phyloP scores from a whole-genome alignment of 2,888 invertebrate genomes.

The Nemotelus nigrinus region DNA sequence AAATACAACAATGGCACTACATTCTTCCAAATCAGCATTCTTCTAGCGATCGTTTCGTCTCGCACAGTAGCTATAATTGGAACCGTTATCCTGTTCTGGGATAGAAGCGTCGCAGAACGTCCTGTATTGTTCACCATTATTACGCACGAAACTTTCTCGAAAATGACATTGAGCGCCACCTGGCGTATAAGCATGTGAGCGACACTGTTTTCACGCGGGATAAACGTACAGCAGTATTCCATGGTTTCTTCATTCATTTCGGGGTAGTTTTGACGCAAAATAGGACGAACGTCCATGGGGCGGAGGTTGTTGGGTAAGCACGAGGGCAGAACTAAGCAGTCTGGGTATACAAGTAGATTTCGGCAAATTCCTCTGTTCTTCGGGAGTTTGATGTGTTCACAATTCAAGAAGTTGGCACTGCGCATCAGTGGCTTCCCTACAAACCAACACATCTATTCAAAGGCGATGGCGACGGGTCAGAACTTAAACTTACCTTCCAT shows the following conservation, averaged over 20 bases:
- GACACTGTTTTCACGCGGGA: background rate
- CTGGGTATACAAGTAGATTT: conserved; percentile 44
- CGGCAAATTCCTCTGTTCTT: conserved; percentile 4
- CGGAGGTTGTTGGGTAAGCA: background rate
- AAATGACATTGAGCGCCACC: background rate
- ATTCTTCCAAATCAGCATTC: conserved; percentile 40
- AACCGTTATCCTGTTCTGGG: conserved; percentile 28
- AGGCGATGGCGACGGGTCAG: background rate
- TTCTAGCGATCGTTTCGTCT: conserved; percentile 11
- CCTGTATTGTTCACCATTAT: conserved; percentile 44
- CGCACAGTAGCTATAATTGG: conserved; percentile 45
- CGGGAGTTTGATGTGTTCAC: conserved; percentile 1
- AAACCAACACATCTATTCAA: background rate
- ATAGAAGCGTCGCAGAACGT: conserved; percentile 32
- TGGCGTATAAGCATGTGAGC: conserved; percentile 33
- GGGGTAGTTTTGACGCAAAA: conserved; percentile 39
- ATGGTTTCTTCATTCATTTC: conserved; percentile 46
- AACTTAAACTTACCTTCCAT: conserved; percentile 1
- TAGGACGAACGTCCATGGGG: conserved; percentile 9
- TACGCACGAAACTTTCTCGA: conserved; percentile 37
- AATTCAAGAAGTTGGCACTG: conserved; percentile 2
- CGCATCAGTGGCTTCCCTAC: conserved; percentile 14
- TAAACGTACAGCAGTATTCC: conserved; percentile 26
- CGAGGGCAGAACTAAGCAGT: conserved; percentile 40
- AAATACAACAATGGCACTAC: conserved; percentile 34